Percentiles rank a stretch among this genome's conserved stretches.
Conservation (phyloP, 2,113 vertebrate genomes). For the Plestiodon gilberti region DNA sequence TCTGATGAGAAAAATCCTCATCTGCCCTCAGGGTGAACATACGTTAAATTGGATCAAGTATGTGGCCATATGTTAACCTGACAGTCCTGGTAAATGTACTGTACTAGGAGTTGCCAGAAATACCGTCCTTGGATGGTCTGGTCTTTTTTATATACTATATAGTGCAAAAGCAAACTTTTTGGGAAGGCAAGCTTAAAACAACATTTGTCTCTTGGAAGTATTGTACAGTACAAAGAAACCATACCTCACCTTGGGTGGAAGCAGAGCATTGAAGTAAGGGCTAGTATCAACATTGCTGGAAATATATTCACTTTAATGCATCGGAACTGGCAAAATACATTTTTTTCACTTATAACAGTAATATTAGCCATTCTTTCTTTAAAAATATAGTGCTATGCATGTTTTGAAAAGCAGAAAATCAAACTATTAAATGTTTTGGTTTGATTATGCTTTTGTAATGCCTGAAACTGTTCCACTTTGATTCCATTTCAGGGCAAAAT, state of each 20-base stretch:
- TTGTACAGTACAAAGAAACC: neutral
- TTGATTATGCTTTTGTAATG: no score
- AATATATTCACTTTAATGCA: neutral
- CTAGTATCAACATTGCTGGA: neutral
- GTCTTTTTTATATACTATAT: neutral
- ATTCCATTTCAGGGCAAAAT: no score
- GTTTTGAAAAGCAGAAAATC: no score
- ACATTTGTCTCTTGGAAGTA: neutral
- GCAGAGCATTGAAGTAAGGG: neutral
- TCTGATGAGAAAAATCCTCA: conserved; percentile 31
- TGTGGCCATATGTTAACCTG: conserved; percentile 48
- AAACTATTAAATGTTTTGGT: no score
- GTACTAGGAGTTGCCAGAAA: conserved; percentile 32
- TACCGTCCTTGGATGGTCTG: conserved; percentile 17
- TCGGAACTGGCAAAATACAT: neutral
- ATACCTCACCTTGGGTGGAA: neutral
- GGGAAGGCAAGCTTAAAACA: neutral
- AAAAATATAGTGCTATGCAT: no score
- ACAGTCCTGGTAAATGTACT: conserved; percentile 44
- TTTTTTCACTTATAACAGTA: neutral
- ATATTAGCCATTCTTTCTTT: neutral
- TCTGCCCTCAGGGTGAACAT: conserved; percentile 43
- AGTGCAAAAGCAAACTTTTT: neutral
- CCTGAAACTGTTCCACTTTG: no score
- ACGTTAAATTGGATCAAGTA: conserved; percentile 42